These are phyloP conservation scores for Philotrypesis tridentata DNA, from an alignment of 1,140 invertebrate species.

Conservation along the genomic window DNA sequence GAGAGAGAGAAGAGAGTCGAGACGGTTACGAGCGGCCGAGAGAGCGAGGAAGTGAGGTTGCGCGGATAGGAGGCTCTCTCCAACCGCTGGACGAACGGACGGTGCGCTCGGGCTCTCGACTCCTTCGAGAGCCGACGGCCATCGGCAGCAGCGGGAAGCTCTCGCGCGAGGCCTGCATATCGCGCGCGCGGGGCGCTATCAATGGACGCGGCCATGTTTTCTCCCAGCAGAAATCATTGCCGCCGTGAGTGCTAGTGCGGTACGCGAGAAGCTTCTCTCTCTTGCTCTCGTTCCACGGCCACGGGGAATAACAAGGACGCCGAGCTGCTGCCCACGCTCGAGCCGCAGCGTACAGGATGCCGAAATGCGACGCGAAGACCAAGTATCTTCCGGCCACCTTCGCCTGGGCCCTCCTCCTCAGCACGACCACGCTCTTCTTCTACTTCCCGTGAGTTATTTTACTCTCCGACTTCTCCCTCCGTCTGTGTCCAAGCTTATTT, in stretches of 20 bases:
- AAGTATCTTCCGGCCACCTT: constrained; percentile 96
- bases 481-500: constrained; percentile 40
- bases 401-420: constrained; percentile 94
- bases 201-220: constrained; percentile 73
- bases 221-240: constrained; percentile 69
- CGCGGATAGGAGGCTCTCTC: not conserved
- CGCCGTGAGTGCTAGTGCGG: constrained; percentile 49
- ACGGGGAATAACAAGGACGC: not conserved
- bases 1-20: not conserved
- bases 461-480: constrained; percentile 47
- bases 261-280: not conserved
- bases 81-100: not conserved
- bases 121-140: too few species aligned
- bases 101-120: not conserved
- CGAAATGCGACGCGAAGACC: constrained; percentile 93
- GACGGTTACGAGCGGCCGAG: too few species aligned
- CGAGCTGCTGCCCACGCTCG: not conserved
- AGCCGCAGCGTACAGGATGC: constrained; percentile 79
- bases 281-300: too few species aligned
- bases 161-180: not conserved
- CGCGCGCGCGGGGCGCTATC: constrained; percentile 41
- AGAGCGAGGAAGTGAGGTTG: not conserved
- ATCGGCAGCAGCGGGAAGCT: too few species aligned
- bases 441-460: constrained; percentile 92
- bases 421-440: constrained; percentile 94